Evolutionary conservation across 2,888 invertebrate species (phyloP).

Genomic region (Ornithoptera priamus): DNA sequence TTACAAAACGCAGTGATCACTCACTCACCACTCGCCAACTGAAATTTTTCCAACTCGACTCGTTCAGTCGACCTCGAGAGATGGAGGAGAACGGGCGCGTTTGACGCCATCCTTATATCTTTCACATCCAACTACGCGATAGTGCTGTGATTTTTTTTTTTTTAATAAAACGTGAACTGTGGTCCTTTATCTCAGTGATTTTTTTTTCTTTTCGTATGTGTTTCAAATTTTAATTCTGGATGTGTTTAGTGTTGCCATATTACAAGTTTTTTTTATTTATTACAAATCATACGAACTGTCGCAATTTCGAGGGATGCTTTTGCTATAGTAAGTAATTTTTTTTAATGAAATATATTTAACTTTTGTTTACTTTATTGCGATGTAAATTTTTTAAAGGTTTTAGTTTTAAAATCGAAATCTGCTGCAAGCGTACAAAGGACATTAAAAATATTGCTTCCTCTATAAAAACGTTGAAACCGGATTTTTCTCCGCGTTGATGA

Average conservation of each 20-base stretch:
- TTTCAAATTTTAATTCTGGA: slow-evolving; percentile 32
- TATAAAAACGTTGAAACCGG: slow-evolving; percentile 6
- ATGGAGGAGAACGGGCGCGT: slow-evolving; percentile 53
- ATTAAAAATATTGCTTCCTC: not conserved
- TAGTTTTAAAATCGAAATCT: not conserved
- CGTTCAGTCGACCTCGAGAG: slow-evolving; percentile 74
- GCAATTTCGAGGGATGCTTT: slow-evolving; percentile 44
- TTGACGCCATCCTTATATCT: slow-evolving; percentile 52
- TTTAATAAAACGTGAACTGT: slow-evolving; percentile 26
- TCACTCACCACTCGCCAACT: slow-evolving; percentile 60
- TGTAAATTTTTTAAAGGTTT: not conserved
- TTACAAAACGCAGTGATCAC: slow-evolving; percentile 55
- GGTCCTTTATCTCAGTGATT: slow-evolving; percentile 31
- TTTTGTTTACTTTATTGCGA: no score
- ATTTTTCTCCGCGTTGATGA: not conserved
- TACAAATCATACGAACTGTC: slow-evolving; percentile 45
- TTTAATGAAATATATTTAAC: slow-evolving; percentile 26
- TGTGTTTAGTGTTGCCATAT: slow-evolving; percentile 54
- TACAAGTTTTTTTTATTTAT: slow-evolving; percentile 39
- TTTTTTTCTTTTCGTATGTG: slow-evolving; percentile 29
- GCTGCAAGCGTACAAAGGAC: not conserved
- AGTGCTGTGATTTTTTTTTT: slow-evolving; percentile 34
- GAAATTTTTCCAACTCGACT: slow-evolving; percentile 37
- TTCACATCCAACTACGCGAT: slow-evolving; percentile 61
- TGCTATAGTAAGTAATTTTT: slow-evolving; percentile 43